Evolutionary conservation across 2,113 vertebrate genomes (phyloP), one percentile per base, ranked within the genome.

Genomic region (Chaetops frenatus): DNA sequence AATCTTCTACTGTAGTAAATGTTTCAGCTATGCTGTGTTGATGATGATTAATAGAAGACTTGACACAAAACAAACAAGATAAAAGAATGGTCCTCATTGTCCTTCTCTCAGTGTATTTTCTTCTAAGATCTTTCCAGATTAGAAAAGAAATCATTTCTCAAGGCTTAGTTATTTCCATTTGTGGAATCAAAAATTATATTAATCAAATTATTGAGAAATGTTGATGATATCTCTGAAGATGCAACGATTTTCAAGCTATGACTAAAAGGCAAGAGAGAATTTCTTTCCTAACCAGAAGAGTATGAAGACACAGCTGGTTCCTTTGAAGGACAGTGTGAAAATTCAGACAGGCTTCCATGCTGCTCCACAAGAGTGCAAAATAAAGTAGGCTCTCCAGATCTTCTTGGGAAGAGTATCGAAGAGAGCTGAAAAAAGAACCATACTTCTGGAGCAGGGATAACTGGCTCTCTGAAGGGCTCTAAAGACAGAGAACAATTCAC

Each of bases 281-380:
- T 91, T 88, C 57, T 82, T 91, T 54, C 36, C 29, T 82, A 48
- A 77, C 5, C 5, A 66, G 31, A 6, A 45, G 20, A 72, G 45
- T n/a, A 48, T 67, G 81, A 92, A 89, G 53, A 79, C 56, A 66
- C 21, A 78, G 17, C 4, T 1, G 0, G 64, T 90, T 94, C 54
- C 78, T 80, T 70, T 58, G 44, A 90, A 88, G 82, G 85, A 74
- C 35, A 86, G 40, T 48, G 85, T 88, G 82, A 96, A 96, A 93
- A 83, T 92, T 78, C 79, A 92, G 74, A 81, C 54, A 88, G 92
- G 56, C 38, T 40, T 74, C 53, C 67, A 78, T 58, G 35, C 74
- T 90, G 61, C 51, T 86, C 69, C 51, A 83, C 81, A 81, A 86
- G 51, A 51, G 23, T 83, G 51, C 44, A 90, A 86, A 94, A 70